These are phyloP conservation scores for Cladorhizidae sp. DNA, from an alignment of 37 sponge, comb jelly and placozoan species.

Conservation along the genomic window DNA sequence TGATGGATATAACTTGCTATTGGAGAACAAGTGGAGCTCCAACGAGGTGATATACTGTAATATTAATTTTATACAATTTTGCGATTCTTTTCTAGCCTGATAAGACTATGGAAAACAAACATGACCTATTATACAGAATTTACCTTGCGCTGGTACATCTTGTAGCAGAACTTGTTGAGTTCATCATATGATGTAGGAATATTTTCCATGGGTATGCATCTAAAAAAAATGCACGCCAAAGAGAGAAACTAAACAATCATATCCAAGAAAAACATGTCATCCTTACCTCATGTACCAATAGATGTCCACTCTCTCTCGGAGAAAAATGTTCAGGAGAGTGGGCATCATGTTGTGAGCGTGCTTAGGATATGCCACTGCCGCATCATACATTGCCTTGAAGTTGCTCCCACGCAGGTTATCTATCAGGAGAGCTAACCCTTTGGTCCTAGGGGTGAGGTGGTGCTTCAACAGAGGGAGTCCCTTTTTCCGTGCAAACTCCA, in stretches of 20 bases:
- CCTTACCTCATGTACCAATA: conserved; percentile 50
- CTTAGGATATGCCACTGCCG: conserved; percentile 53
- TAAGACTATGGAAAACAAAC: not conserved
- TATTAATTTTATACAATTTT: too few species aligned
- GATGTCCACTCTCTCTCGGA: conserved; percentile 19
- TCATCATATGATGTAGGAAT: conserved; percentile 46
- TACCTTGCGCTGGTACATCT: conserved; percentile 60
- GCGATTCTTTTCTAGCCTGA: too few species aligned
- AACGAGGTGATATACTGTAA: too few species aligned
- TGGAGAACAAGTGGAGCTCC: too few species aligned
- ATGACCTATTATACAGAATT: not conserved
- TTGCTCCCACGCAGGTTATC: conserved; percentile 36
- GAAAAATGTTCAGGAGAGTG: conserved; percentile 28
- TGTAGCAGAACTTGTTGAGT: conserved; percentile 38
- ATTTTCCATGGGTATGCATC: conserved; percentile 52
- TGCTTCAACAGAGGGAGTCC: too few species aligned
- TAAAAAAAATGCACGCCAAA: too few species aligned
- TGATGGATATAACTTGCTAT: too few species aligned
- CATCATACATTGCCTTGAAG: conserved; percentile 48
- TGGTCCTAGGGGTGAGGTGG: conserved; percentile 75
- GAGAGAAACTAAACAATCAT: not conserved
- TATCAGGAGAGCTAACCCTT: conserved; percentile 67
- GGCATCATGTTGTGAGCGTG: conserved; percentile 2
- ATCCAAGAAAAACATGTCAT: not conserved
- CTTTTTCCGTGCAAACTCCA: conserved; percentile 50